These are phyloP conservation scores for Acridotheres tristis DNA, from an alignment of 2,797 vertebrate genomes.

Conservation along the genomic window DNA sequence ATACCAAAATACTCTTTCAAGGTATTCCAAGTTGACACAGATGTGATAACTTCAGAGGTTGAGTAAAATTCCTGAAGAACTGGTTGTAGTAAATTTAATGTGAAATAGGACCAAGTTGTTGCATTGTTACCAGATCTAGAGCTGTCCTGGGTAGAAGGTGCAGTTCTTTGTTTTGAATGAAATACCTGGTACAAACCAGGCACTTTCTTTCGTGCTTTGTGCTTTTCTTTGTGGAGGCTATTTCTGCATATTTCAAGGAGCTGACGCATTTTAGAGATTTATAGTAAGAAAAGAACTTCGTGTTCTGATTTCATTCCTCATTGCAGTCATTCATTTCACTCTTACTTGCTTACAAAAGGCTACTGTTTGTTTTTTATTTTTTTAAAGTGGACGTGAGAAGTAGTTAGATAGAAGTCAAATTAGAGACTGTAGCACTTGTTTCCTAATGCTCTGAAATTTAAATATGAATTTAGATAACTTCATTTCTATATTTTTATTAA, in stretches of 20 bases:
- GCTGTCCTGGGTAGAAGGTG: neutral
- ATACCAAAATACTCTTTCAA: neutral
- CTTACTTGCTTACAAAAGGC: neutral
- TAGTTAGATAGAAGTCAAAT: neutral
- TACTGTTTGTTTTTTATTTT: neutral
- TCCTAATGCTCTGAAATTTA: neutral
- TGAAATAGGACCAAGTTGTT: neutral
- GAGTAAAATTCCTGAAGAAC: neutral
- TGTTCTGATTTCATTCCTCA: neutral
- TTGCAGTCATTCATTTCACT: neutral
- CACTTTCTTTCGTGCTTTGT: neutral
- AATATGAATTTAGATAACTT: neutral
- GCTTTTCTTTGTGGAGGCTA: neutral
- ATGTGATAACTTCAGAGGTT: neutral
- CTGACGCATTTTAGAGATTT: neutral
- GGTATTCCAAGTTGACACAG: neutral
- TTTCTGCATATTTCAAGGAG: neutral
- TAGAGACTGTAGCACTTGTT: neutral
- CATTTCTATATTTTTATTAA: neutral
- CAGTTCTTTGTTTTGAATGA: fast-evolving
- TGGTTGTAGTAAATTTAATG: neutral
- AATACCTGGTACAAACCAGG: neutral
- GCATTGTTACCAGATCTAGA: neutral
- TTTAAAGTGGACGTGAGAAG: neutral
- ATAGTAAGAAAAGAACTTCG: neutral